Evolutionary conservation across 2,797 vertebrate genomes (phyloP), one percentile per base, ranked within the genome.

Genomic region (Pelochelys cantorii): DNA sequence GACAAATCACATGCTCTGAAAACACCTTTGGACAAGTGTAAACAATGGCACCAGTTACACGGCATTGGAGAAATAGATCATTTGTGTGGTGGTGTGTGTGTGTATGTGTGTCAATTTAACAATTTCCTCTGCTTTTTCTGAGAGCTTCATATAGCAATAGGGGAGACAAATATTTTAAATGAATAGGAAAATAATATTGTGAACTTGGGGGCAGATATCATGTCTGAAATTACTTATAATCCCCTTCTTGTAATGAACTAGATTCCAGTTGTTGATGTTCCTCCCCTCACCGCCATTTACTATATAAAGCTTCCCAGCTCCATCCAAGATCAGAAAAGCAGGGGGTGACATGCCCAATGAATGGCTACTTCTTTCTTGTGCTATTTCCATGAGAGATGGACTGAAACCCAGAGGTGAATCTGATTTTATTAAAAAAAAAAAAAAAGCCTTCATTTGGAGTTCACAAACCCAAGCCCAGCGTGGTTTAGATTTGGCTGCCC

Each of bases 401-500:
- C 17, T 27, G 17, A 81, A 42, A 42, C 57, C 11, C 17, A 48
- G 23, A 25, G 37, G 34, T 15, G 55, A n/a, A 37, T 14, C 8
- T 11, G 2, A 1, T 1, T 1, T 11, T 81, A 81, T 22, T 15
- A 80, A 83, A 48, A 60, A 5, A 11, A 5, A 17, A n/a, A 65
- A 2, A 8, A n/a, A 34, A 18, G 10, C 34, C 0, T 2, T 29
- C 68, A 20, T 13, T 17, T 25, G 11, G 74, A 77, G 34, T 25
- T 88, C 1, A 0, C 12, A 31, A 87, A 90, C 18, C 8, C 56
- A 5, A 0, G 1, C 0, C 0, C 0, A 86, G 23, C 68, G 37
- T 48, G 56, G 56, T 85, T 57, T 75, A 74, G 82, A 34, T 14
- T 23, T 23, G 80, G 3, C 14, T 37, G 77, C 81, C 42, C 1